These are phyloP conservation scores for Machaerirhynchus nigripectus DNA, from an alignment of 2,113 vertebrate species.

Conservation along the genomic window DNA sequence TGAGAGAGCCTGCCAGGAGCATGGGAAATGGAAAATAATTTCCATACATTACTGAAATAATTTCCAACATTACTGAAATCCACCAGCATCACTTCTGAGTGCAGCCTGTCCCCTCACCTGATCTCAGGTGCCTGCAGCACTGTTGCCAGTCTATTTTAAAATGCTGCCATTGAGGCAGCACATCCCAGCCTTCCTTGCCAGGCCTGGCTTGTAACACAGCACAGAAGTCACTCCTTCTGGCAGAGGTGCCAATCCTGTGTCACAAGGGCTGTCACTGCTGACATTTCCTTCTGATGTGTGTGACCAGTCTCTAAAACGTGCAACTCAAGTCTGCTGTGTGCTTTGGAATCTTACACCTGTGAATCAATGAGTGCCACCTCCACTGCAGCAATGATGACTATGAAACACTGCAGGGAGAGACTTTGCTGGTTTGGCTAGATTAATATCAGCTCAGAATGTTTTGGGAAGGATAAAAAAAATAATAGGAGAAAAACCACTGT, in stretches of 20 bases:
- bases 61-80: not conserved
- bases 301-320: not conserved
- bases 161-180: fast-evolving
- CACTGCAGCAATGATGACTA: not conserved
- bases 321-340: fast-evolving
- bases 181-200: not conserved
- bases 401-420: not conserved
- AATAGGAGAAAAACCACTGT: not conserved
- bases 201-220: not conserved
- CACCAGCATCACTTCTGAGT: not conserved
- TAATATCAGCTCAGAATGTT: not conserved
- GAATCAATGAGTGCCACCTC: not conserved
- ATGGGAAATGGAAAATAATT: not conserved
- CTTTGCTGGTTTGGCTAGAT: not conserved
- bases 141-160: not conserved
- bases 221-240: not conserved
- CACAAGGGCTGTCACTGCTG: not conserved
- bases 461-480: not conserved
- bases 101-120: not conserved
- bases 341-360: not conserved
- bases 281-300: not conserved
- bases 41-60: not conserved
- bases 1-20: not conserved
- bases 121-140: not conserved
- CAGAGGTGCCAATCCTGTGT: not conserved